Evolutionary conservation across 2,797 vertebrate species (phyloP), one percentile per base, ranked within the genome.

Genomic region (Argentina silus): DNA sequence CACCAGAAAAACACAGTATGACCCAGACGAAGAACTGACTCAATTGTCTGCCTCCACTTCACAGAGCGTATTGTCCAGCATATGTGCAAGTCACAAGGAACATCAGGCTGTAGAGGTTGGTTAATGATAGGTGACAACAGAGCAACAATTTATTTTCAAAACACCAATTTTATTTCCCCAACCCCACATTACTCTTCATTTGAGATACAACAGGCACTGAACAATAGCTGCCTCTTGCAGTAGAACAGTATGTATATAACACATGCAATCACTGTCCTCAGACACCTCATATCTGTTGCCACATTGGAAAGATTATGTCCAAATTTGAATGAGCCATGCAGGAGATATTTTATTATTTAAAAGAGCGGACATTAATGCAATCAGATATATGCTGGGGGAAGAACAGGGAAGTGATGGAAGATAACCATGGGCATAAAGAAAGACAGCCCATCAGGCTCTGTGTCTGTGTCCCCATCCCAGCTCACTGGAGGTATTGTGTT

Each of bases 371-470:
- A 89, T 90, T 85, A 80, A 85, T 87, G 86, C 83, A 86, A 89
- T 92, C 89, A 86, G 90, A 91, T 88, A 81, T 45, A 77, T 84
- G 78, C 63, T 76, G 78, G 55, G 68, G 76, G 76, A 79, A 83
- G 87, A 89, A 92, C 83, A 90, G 74, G 86, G 83, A 91, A 90
- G 82, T 80, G 88, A 92, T 92, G 73, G 42, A 53, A 89, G 91
- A 92, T 92, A 81, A 86, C 64, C 62, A 74, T 48, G 50, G 63
- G 70, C 79, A 81, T 77, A 79, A 82, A 86, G 82, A 83, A 80
- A 86, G 68, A 36, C 27, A 2, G 15, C 68, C 45, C 67, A 21
- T 4, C 75, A 88, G 87, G 83, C 87, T 78, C 72, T 77, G 72
- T 77, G 72, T 74, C 68, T 83, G 82, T 69, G 83, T 69, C 74